Evolutionary conservation across 2,797 vertebrate genomes (phyloP).

Genomic region (Hydrocynus forskahlii): DNA sequence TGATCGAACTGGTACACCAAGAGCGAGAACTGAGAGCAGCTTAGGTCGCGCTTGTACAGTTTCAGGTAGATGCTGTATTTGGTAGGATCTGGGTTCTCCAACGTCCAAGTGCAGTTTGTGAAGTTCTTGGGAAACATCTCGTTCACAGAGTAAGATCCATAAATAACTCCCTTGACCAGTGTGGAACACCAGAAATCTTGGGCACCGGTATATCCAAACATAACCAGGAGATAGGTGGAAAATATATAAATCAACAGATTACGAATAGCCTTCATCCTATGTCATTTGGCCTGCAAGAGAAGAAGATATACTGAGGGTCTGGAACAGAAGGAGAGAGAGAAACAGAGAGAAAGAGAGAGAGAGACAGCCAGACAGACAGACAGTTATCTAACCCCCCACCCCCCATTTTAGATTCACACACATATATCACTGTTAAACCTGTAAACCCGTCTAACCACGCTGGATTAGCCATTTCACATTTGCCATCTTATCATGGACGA

Average conservation of each 20-base stretch:
- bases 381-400: too few relatives aligned
- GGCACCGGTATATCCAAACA: constrained; percentile 99
- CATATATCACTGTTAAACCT: neutral
- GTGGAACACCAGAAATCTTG: constrained; percentile 99
- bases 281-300: constrained; percentile 99
- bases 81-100: constrained; percentile 99
- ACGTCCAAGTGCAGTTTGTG: constrained; percentile 99
- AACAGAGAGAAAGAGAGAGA: neutral
- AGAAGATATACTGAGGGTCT: constrained; percentile 75
- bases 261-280: constrained; percentile 99
- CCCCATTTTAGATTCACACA: neutral
- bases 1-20: constrained; percentile 99
- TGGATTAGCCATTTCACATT: constrained; percentile 46
- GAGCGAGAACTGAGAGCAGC: constrained; percentile 97
- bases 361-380: neutral
- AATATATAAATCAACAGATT: constrained; percentile 99
- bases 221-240: constrained; percentile 99
- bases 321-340: neutral
- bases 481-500: constrained; percentile 63
- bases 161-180: constrained; percentile 99
- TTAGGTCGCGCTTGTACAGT: constrained; percentile 98
- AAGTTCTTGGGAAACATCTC: constrained; percentile 99
- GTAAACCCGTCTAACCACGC: neutral
- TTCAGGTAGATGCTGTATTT: constrained; percentile 99
- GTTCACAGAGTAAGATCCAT: constrained; percentile 99